A percentile compares a stretch with the other conserved stretches of the same genome.
Conservation (phyloP, 2,797 vertebrate species). For the Gobionotothen gibberifrons region DNA sequence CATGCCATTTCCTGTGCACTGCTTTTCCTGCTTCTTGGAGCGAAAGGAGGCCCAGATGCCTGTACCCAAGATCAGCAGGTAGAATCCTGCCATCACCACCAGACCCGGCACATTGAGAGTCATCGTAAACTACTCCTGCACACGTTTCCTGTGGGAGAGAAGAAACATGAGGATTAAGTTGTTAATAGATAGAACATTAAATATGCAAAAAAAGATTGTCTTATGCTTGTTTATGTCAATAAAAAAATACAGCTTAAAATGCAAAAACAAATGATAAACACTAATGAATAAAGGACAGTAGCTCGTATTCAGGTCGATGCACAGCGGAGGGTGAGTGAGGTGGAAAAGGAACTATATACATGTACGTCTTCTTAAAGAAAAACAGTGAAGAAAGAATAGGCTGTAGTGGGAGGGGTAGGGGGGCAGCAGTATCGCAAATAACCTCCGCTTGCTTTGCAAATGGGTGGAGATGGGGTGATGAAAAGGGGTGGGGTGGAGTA, state of each 20-base stretch:
- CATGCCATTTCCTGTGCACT: conserved; percentile 74
- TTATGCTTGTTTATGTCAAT: not conserved
- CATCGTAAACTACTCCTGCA: conserved; percentile 69
- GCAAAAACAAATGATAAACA: conserved; percentile 35
- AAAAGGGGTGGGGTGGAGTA: conserved; percentile 7
- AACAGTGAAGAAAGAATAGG: conserved; percentile 25
- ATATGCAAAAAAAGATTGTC: conserved; percentile 3
- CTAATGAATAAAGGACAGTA: conserved; percentile 30
- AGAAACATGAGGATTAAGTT: conserved; percentile 5
- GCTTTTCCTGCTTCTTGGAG: conserved; percentile 81
- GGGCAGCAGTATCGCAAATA: conserved; percentile 21
- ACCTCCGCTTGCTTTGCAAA: conserved; percentile 40
- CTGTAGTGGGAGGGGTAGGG: conserved; percentile 12
- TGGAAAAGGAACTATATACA: conserved; percentile 8
- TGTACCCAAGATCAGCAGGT: conserved; percentile 80
- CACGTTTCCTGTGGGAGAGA: conserved; percentile 47
- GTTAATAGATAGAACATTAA: not conserved
- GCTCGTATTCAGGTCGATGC: conserved; percentile 34
- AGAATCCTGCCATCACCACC: conserved; percentile 82
- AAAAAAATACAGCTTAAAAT: conserved; percentile 12
- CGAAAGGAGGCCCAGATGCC: conserved; percentile 89
- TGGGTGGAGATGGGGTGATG: conserved; percentile 9
- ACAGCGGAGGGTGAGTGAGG: conserved; percentile 23
- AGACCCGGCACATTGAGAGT: conserved; percentile 84
- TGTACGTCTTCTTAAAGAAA: conserved; percentile 22